Evolutionary conservation across 2,113 vertebrate genomes (phyloP), one percentile per base, ranked within the genome.

Genomic region (Menidia beryllina): DNA sequence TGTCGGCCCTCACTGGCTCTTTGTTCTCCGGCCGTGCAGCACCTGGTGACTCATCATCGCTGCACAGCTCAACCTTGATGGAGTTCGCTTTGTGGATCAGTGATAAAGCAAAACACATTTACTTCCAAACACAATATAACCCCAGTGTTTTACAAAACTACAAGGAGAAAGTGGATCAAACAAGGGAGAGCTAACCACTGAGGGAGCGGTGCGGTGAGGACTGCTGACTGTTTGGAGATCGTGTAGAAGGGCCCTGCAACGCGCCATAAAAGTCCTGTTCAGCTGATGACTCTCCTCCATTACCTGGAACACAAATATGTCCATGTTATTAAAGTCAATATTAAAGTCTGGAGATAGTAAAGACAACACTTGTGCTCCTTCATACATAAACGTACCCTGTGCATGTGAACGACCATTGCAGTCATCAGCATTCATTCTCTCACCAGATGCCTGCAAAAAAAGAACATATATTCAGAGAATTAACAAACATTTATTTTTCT

Each of bases 61-160:
- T 97, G 93, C 95, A 96, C 90, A 97, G 94, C 91, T 99, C 97
- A 88, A 97, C 96, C 91, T 98, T 98, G 92, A 99, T 96, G 53
- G 97, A 97, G 92, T 95, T 96, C 59, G 93, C 96, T 97, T 61
- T 8, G 57, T n/a, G 39, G 59, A 51, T 64, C 56, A 41, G 26
- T 48, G 14, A 52, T 2, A 57, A 15, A 8, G 9, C 23, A 13
- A 41, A 21, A 47, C 9, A 67, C 6, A 62, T 65, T 75, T 36
- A 36, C 19, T 76, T 65, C 21, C 1, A 27, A 3, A 49, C 6
- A 13, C 9, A n/a, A 49, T 2, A 49, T 20, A 1, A 53, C 39
- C 24, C 5, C 61, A 26, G n/a, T 20, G n/a, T n/a, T 15, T 0
- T 5, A 26, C 5, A 51, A 63, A 21, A 11, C 0, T 2, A 20